These are phyloP conservation scores for Balanococcus diminutus DNA, from an alignment of 2,888 invertebrate genomes.

Conservation along the genomic window DNA sequence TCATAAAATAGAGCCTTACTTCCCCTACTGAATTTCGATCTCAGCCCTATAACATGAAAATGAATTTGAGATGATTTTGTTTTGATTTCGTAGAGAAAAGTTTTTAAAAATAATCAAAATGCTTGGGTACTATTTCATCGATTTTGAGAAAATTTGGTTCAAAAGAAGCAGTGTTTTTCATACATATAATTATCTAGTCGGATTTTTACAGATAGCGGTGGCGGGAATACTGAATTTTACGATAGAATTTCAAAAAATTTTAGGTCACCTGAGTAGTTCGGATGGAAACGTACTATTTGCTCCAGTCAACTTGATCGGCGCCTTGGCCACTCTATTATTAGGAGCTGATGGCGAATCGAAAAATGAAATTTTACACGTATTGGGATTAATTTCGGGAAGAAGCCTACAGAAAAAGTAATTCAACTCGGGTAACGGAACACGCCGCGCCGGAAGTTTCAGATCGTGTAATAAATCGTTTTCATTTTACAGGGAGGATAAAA, in stretches of 20 bases:
- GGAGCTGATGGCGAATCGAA: conserved; percentile 53
- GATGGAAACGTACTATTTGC: conserved; percentile 54
- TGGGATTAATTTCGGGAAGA: conserved; percentile 41
- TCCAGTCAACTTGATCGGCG: conserved; percentile 51
- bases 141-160: background rate
- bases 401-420: conserved; percentile 40
- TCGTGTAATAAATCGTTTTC: background rate
- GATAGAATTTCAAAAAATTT: conserved; percentile 12
- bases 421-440: background rate
- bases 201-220: conserved; percentile 57
- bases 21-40: no score
- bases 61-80: no score
- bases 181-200: background rate
- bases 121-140: background rate
- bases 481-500: conserved; percentile 40
- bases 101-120: no score
- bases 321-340: conserved; percentile 53
- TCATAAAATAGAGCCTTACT: no score
- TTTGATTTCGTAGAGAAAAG: no score
- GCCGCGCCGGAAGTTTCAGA: no score
- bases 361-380: conserved; percentile 50
- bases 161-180: background rate
- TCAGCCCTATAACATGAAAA: no score
- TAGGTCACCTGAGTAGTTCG: background rate
- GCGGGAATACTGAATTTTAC: conserved; percentile 43